Percentiles rank a stretch among this genome's conserved stretches.
Conservation (phyloP, 2,888 invertebrate genomes). For the Eurytoma adleriae region DNA sequence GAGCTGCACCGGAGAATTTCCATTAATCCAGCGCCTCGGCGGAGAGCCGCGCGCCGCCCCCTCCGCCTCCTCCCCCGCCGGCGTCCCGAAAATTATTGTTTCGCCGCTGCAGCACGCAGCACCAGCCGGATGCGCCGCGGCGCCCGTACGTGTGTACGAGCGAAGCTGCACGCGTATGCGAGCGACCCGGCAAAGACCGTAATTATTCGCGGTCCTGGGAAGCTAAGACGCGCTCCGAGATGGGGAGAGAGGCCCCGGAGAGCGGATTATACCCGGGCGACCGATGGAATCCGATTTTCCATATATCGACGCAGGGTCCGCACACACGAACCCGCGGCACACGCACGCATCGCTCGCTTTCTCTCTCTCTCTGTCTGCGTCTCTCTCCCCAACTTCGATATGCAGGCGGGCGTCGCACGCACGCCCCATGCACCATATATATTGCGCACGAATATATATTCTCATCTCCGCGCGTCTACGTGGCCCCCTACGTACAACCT, state of each 20-base stretch:
- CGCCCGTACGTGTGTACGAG: not conserved
- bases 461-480: not conserved
- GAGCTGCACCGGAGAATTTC: no score
- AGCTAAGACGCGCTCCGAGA: slow-evolving; percentile 23
- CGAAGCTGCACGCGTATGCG: not conserved
- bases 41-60: not conserved
- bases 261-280: slow-evolving; percentile 25
- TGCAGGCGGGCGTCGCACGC: not conserved
- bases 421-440: not conserved
- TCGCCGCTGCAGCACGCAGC: not conserved
- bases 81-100: not conserved
- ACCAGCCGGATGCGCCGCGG: not conserved
- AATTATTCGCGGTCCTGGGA: slow-evolving; percentile 26
- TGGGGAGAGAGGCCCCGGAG: not conserved
- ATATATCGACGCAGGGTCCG: slow-evolving; percentile 15
- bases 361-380: not conserved
- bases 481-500: no score
- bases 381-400: not conserved
- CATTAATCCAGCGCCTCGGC: no score
- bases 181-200: not conserved
- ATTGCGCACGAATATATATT: not conserved
- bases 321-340: not conserved
- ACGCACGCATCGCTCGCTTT: not conserved
- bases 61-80: not conserved
- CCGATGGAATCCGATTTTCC: slow-evolving; percentile 42